These are phyloP conservation scores for Apogon hyalosoma DNA, from an alignment of 2,797 vertebrate species.

Conservation along the genomic window DNA sequence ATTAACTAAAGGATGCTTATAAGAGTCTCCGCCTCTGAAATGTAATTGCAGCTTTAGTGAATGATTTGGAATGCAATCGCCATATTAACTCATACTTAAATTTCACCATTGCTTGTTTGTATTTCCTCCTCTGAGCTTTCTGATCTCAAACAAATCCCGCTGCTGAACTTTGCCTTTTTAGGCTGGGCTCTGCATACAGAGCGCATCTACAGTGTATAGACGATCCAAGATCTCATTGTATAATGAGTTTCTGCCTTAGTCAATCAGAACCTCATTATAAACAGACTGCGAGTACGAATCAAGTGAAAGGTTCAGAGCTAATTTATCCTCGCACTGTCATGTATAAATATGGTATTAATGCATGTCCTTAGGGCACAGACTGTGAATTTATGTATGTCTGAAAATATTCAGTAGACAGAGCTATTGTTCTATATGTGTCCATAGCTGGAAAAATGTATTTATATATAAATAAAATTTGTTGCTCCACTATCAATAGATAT, in stretches of 20 bases:
- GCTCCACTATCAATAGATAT: too few species aligned
- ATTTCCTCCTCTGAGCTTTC: conserved; percentile 4
- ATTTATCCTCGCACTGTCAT: neutral
- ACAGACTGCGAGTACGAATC: conserved; percentile 46
- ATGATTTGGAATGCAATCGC: conserved; percentile 1
- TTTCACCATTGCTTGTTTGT: conserved; percentile 3
- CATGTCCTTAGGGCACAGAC: neutral
- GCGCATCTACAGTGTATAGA: conserved; percentile 6
- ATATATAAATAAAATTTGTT: too few species aligned
- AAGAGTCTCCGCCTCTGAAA: conserved; percentile 31
- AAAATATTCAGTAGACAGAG: neutral
- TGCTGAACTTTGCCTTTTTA: conserved; percentile 32
- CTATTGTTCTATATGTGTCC: too few species aligned
- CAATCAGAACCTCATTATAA: conserved; percentile 48
- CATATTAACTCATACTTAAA: conserved; percentile 24
- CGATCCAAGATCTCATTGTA: conserved; percentile 24
- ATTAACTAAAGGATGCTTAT: conserved; percentile 28
- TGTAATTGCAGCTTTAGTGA: conserved; percentile 27
- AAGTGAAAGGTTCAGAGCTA: conserved; percentile 28
- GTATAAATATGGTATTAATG: neutral
- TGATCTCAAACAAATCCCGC: conserved; percentile 30
- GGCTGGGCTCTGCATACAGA: neutral
- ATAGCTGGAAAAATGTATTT: too few species aligned
- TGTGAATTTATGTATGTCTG: neutral
- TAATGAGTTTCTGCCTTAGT: conserved; percentile 39